Base-by-base conservation (phyloP, 2,113 vertebrate species). In the Haemorhous mexicanus region DNA sequence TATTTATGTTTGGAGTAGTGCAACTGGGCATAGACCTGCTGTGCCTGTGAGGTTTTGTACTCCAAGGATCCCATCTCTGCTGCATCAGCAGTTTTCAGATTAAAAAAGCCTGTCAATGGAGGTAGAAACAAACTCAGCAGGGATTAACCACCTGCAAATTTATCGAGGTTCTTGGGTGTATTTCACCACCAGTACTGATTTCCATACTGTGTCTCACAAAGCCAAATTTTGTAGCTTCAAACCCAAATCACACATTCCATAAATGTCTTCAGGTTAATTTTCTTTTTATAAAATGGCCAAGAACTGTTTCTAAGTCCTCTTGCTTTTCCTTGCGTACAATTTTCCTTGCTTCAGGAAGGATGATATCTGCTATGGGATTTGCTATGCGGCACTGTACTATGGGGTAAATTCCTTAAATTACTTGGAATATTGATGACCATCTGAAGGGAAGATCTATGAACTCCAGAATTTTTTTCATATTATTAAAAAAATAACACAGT, bases 361-460 rank as follows among this genome's bases (percentile, higher is more conserved):
- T 64, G 13, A 11, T 24, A 7, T 74, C 47, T 61, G 5, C 5
- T 84, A 23, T 0, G 0, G 21, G 7, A 9, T 43, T 50, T 64
- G 4, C 4, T 87, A 19, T 0, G 0, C 27, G 5, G 8, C 8
- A 47, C 5, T 77, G 43, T 56, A 3, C 3, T 84, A 32, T 0
- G 0, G 28, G 6, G 4, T 33, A 64, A 1, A 11, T 63, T 84
- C 30, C 16, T 10, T 27, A 59, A 35, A 63, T 63, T 39, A 50
- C 11, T 72, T 80, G 8, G 8, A 73, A 88, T 53, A 10, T 21
- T 89, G 35, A 39, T 59, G 39, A 46, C 2, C 5, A 28, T 53
- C 21, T 50, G 7, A 52, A 59, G 21, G 11, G 27, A 77, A 91
- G 18, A 39, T 16, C 4, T 7, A 61, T 20, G n/a, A 79, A 76